Conservation (phyloP, 2,113 vertebrate genomes). For the Gnathonemus longibarbis region DNA sequence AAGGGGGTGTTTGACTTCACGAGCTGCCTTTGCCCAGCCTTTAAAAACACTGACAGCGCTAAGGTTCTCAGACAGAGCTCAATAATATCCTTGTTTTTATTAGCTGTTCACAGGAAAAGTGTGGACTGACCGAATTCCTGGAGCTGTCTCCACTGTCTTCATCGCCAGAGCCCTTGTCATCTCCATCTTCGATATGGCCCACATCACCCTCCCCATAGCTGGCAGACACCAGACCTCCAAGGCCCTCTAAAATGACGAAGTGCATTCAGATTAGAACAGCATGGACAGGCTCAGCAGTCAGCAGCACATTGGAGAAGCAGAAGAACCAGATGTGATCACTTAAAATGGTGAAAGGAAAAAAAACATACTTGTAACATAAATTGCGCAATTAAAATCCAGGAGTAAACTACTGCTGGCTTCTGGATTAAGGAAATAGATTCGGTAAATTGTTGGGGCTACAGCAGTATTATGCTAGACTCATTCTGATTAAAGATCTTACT, state of each 20-base stretch:
- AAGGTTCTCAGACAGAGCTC: neutral
- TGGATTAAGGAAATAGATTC: neutral
- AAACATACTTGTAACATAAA: neutral
- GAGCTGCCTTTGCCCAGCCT: neutral
- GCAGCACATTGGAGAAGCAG: neutral
- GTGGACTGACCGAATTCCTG: constrained; percentile 74
- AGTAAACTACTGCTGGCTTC: neutral
- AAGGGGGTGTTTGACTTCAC: neutral
- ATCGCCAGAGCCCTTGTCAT: constrained; percentile 71
- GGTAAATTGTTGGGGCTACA: neutral
- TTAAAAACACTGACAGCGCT: neutral
- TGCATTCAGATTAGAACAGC: no score
- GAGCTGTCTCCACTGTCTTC: constrained; percentile 83
- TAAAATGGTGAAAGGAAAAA: neutral
- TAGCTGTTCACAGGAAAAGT: neutral
- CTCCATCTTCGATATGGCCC: constrained; percentile 58
- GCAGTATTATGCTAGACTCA: neutral
- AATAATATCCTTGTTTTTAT: neutral
- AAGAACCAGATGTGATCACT: neutral
- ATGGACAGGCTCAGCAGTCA: neutral
- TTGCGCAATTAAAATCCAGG: neutral
- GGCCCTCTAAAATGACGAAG: constrained; percentile 53
- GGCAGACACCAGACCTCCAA: constrained; percentile 72
- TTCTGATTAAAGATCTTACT: neutral
- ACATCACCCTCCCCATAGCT: constrained; percentile 81